phyloP scores from a whole-genome alignment of 2,888 invertebrate genomes.

The Drosophila ezoana region DNA sequence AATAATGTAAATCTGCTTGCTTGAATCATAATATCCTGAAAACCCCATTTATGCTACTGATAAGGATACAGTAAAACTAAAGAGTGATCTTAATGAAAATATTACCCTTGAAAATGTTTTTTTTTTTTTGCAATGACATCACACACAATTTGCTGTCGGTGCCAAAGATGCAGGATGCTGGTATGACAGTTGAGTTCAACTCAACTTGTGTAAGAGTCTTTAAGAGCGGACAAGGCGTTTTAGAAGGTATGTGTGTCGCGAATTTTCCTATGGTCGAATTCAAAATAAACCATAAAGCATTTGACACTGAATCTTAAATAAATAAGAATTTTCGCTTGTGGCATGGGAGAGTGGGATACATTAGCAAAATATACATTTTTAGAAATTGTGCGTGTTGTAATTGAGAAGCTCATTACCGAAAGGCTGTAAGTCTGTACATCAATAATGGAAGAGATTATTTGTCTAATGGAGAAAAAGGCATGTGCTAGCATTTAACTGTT shows the following conservation, averaged over 20 bases:
- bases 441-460: background rate
- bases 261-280: background rate
- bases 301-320: background rate
- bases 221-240: too few relatives aligned
- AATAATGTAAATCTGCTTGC: too few relatives aligned
- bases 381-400: background rate
- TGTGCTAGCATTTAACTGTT: constrained; percentile 10
- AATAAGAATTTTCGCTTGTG: background rate
- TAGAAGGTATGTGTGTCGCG: background rate
- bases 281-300: background rate
- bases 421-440: background rate
- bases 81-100: too few relatives aligned
- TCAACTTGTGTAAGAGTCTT: too few relatives aligned
- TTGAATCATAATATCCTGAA: too few relatives aligned
- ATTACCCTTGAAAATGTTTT: too few relatives aligned
- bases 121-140: too few relatives aligned
- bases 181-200: too few relatives aligned
- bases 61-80: too few relatives aligned
- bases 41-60: too few relatives aligned
- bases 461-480: constrained; percentile 10
- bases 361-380: background rate
- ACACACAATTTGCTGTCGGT: too few relatives aligned
- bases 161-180: too few relatives aligned
- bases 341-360: background rate
- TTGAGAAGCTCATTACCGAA: background rate